Base-by-base conservation (phyloP, 2,888 invertebrate genomes). In the Andrena bucephala region DNA sequence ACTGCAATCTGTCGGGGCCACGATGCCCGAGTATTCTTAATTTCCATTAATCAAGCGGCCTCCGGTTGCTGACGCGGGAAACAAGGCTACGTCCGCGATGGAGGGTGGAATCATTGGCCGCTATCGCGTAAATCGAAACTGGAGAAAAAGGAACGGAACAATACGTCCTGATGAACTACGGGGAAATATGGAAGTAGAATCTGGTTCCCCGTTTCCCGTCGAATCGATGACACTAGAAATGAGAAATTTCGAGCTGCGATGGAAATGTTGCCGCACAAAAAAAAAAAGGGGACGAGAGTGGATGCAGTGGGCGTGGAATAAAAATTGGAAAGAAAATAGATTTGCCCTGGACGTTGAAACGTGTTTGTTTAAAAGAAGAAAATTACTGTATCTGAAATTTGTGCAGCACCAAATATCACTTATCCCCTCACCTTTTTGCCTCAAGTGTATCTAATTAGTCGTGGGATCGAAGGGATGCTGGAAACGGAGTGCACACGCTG, bases 31-130 rank as follows among this genome's bases (percentile, higher is more conserved):
- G 62, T 81, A 88, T 90, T 91, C 90, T 92, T 91, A 91, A 92
- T 90, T 89, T 89, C 87, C 90, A 92, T 92, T 92, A 91, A 91
- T 91, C 91, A 91, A 86, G 27, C 76, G 50, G 42, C 65, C 71
- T 68, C 62, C 52, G 84, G 79, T 48, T 69, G 74, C 62, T 72
- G 81, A 75, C 78, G 59, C 62, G 78, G 31, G 70, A 57, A 73
- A 73, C 77, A 68, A 27, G 80, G 33, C 76, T 59, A 81, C 73
- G 62, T 31, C 57, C 60, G 57, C 24, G 24, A 13, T 33, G 67
- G 54, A 42, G 29, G 27, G 27, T 7, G 65, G 81, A 62, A 70
- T 66, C 72, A 73, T 74, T 67, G 67, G 57, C 65, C 8, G 27
- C 57, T 60, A 24, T 16, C 57, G 50, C 36, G 24, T 42, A 59